phyloP scores from a whole-genome alignment of 1,140 invertebrate species.

The Penaeus indicus region DNA sequence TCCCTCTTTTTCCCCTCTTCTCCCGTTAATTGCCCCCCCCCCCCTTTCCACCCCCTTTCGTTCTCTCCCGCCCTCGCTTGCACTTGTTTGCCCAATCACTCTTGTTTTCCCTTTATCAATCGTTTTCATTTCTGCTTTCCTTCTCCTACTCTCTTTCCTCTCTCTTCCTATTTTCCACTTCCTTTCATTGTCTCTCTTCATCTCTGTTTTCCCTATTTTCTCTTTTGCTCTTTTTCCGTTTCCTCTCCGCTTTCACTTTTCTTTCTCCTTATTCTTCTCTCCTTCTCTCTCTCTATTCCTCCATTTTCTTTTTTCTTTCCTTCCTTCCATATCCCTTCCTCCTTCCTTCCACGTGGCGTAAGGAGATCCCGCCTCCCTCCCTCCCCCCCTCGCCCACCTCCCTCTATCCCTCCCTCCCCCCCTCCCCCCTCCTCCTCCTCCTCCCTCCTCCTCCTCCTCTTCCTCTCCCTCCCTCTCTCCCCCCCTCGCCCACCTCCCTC shows the following conservation, averaged over 20 bases:
- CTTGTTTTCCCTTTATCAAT: no score
- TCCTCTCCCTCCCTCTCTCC: background rate
- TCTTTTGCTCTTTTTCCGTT: background rate
- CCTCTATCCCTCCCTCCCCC: background rate
- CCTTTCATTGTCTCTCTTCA: no score
- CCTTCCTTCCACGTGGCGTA: background rate
- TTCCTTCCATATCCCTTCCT: background rate
- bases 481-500: no score
- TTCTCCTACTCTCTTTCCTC: no score
- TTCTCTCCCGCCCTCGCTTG: no score
- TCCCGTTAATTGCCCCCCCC: no score
- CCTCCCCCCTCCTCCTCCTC: background rate
- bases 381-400: background rate
- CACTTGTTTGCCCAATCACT: no score
- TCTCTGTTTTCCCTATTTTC: background rate
- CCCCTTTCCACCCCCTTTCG: no score
- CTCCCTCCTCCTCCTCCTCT: background rate
- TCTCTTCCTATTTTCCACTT: no score
- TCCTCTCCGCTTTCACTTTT: background rate
- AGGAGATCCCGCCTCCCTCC: background rate
- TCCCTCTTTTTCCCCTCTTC: no score
- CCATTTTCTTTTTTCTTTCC: background rate
- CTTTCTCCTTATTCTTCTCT: background rate
- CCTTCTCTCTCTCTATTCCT: background rate
- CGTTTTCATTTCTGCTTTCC: no score